phyloP scores from a whole-genome alignment of 2,797 vertebrate species.

The Eidolon dupreanum region DNA sequence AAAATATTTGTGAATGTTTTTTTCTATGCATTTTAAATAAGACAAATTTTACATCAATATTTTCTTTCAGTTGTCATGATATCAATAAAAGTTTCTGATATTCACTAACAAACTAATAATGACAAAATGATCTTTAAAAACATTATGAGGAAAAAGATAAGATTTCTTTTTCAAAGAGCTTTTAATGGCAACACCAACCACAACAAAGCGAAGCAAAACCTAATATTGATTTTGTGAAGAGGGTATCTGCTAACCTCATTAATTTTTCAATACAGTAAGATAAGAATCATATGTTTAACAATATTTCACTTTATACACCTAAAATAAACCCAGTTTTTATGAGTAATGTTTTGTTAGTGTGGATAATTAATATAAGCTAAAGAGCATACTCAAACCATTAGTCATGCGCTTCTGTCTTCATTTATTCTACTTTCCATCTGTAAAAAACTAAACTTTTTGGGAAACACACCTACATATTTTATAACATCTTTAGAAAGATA shows the following conservation, averaged over 20 bases:
- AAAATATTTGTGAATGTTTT: not conserved
- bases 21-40: not conserved
- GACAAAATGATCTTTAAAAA: not conserved
- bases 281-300: not conserved
- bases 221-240: not conserved
- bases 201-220: not conserved
- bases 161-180: not conserved
- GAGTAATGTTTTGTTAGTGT: not conserved
- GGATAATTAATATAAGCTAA: not conserved
- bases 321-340: not conserved
- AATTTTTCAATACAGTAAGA: not conserved
- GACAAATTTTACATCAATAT: not conserved
- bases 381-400: not conserved
- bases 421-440: not conserved
- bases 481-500: conserved; percentile 27
- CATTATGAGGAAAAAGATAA: not conserved
- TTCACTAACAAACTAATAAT: not conserved
- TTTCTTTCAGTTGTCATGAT: not conserved
- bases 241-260: not conserved
- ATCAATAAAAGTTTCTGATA: not conserved
- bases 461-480: not conserved
- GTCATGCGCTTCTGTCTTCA: not conserved
- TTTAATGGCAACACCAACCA: not conserved
- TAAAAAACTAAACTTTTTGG: not conserved
- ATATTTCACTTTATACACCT: not conserved